phyloP scores from a whole-genome alignment of 92 coral and sea anemone species.

The Blastomussa wellsi region DNA sequence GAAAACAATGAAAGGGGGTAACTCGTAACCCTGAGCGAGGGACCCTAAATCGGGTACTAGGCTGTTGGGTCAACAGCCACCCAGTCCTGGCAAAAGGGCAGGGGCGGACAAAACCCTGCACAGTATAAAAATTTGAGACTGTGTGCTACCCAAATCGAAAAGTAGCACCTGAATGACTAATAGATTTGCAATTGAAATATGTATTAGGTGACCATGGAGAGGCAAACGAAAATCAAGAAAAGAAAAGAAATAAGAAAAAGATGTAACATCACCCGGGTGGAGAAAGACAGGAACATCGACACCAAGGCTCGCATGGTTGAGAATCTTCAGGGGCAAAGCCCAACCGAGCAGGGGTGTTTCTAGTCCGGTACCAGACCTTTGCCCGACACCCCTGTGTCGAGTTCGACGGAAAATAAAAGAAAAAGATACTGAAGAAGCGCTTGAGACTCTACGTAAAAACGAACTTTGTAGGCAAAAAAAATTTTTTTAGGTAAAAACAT shows the following conservation, averaged over 20 bases:
- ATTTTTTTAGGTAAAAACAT: no score
- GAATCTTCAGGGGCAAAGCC: conserved; percentile 1
- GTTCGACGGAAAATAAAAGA: not conserved
- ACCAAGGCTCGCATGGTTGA: not conserved
- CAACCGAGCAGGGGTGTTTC: not conserved
- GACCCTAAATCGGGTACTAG: conserved; percentile 2
- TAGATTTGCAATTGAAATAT: not conserved
- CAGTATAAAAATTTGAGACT: not conserved
- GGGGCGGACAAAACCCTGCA: conserved; percentile 13
- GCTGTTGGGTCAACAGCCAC: conserved; percentile 6
- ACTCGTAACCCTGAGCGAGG: conserved; percentile 1
- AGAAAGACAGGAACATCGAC: not conserved
- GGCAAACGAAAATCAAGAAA: not conserved
- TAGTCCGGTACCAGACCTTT: not conserved
- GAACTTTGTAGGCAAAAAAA: no score
- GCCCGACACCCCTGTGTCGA: not conserved
- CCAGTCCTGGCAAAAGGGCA: not conserved
- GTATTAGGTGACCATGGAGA: not conserved
- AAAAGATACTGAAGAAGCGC: no score
- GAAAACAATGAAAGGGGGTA: not conserved
- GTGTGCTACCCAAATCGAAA: not conserved
- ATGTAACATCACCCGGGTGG: not conserved
- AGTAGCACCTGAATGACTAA: not conserved
- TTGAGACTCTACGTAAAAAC: no score
- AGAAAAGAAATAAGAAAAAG: not conserved